Percentiles rank a stretch among this genome's conserved stretches.
Evolutionary conservation across 1,140 invertebrate species (phyloP).

Genomic region (Ceratina japonica): DNA sequence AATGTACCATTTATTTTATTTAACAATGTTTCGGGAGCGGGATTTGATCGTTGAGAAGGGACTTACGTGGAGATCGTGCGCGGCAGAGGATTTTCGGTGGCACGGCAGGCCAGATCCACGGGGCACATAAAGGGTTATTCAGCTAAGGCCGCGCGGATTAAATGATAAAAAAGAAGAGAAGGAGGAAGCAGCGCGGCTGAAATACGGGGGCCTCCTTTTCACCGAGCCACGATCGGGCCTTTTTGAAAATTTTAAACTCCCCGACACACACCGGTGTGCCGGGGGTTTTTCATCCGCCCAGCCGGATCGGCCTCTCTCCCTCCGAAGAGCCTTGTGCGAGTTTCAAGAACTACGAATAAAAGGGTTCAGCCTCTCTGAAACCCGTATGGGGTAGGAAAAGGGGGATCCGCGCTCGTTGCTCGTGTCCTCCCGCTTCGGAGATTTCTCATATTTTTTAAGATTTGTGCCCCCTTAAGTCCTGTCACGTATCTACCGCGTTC

Average conservation of each 20-base stretch:
- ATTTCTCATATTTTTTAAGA: slow-evolving; percentile 80
- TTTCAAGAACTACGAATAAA: slow-evolving; percentile 77
- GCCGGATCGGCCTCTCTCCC: slow-evolving; percentile 58
- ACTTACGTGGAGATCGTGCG: slow-evolving; percentile 28
- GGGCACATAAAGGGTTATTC: slow-evolving; percentile 78
- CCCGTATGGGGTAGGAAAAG: slow-evolving; percentile 59
- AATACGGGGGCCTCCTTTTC: slow-evolving; percentile 74
- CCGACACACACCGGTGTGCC: slow-evolving; percentile 19
- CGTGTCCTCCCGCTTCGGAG: slow-evolving; percentile 51
- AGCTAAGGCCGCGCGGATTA: slow-evolving; percentile 75
- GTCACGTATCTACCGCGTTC: slow-evolving; percentile 72
- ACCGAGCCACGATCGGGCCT: slow-evolving; percentile 68
- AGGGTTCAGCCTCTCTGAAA: slow-evolving; percentile 72
- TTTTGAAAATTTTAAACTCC: slow-evolving; percentile 78
- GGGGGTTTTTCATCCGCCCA: slow-evolving; percentile 20
- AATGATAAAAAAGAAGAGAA: slow-evolving; percentile 76
- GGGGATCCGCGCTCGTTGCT: slow-evolving; percentile 43
- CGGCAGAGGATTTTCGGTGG: slow-evolving; percentile 40
- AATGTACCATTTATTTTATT: too few relatives aligned
- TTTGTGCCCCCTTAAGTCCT: slow-evolving; percentile 75
- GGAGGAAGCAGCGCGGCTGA: slow-evolving; percentile 56
- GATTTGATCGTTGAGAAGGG: background rate
- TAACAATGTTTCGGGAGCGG: too few relatives aligned
- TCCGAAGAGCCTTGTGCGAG: slow-evolving; percentile 58
- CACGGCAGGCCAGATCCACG: background rate